Evolutionary conservation across 2,888 invertebrate species (phyloP).

Genomic region (Leuctra nigra): DNA sequence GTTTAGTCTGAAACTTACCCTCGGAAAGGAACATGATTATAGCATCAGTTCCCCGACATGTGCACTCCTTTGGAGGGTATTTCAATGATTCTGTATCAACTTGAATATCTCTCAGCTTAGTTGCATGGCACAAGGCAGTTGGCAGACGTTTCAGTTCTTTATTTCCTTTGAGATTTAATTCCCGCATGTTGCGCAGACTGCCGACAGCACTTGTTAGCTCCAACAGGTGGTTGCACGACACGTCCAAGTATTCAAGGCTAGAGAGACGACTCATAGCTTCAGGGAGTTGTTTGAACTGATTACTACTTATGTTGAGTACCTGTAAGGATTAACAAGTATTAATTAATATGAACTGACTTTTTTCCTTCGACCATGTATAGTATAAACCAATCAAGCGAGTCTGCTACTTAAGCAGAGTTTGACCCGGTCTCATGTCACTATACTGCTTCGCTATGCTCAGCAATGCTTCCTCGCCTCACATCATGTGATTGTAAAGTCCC

Average conservation of each 20-base stretch:
- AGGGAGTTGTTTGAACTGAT: constrained; percentile 62
- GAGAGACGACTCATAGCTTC: constrained; percentile 56
- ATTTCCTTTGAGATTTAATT: constrained; percentile 56
- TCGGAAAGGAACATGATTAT: constrained; percentile 59
- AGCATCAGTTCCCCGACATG: constrained; percentile 51
- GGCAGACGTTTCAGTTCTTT: constrained; percentile 53
- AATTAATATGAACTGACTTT: no score
- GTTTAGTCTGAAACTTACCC: constrained; percentile 38
- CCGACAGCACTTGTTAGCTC: constrained; percentile 57
- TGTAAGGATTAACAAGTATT: no score
- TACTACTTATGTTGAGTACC: constrained; percentile 69
- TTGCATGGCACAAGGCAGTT: constrained; percentile 56
- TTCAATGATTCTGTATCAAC: constrained; percentile 54
- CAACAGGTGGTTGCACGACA: constrained; percentile 62
- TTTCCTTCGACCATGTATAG: no score
- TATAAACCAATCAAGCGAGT: no score
- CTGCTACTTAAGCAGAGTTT: no score
- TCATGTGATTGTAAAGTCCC: no score
- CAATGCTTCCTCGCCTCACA: no score
- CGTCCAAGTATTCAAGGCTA: constrained; percentile 59
- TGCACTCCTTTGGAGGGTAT: constrained; percentile 59
- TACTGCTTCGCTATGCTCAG: no score
- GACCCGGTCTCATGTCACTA: no score
- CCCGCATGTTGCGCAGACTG: constrained; percentile 52
- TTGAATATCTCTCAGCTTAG: constrained; percentile 53